These are phyloP conservation scores for Zaprionus bogoriensis DNA, from an alignment of 2,888 invertebrate genomes.

Conservation along the genomic window DNA sequence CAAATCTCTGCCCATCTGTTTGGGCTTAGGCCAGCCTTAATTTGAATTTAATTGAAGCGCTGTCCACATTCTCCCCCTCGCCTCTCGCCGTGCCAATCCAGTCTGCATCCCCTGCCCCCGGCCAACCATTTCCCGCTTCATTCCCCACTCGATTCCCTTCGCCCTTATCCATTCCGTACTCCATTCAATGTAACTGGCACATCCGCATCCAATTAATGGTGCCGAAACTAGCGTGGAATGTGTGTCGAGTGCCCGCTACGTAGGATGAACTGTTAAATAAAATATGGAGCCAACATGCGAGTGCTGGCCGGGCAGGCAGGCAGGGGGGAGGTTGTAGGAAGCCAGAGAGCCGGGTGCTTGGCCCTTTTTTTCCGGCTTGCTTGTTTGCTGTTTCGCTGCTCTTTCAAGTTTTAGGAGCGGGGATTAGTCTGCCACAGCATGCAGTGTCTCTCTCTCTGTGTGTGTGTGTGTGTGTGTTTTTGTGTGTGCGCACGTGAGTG, in stretches of 20 bases:
- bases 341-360: constrained; percentile 49
- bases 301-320: constrained; percentile 8
- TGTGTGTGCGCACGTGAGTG: constrained; percentile 7
- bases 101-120: constrained; percentile 7
- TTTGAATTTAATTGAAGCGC: constrained; percentile 75
- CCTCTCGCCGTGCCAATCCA: too few relatives aligned
- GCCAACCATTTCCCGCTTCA: neutral
- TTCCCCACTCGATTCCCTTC: neutral
- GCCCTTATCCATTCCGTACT: neutral
- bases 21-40: constrained; percentile 67
- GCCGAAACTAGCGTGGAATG: constrained; percentile 71
- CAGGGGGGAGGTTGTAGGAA: neutral
- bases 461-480: neutral
- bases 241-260: constrained; percentile 64
- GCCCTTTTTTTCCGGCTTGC: constrained; percentile 55
- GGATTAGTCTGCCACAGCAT: constrained; percentile 3
- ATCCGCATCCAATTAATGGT: constrained; percentile 76
- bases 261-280: constrained; percentile 66
- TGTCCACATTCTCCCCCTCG: constrained; percentile 32
- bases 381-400: constrained; percentile 59
- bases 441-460: neutral
- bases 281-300: constrained; percentile 57
- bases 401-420: constrained; percentile 24
- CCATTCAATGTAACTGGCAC: constrained; percentile 67
- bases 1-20: constrained; percentile 64